Conservation (phyloP, 2,888 invertebrate species). For the Hoplodrina ambigua region DNA sequence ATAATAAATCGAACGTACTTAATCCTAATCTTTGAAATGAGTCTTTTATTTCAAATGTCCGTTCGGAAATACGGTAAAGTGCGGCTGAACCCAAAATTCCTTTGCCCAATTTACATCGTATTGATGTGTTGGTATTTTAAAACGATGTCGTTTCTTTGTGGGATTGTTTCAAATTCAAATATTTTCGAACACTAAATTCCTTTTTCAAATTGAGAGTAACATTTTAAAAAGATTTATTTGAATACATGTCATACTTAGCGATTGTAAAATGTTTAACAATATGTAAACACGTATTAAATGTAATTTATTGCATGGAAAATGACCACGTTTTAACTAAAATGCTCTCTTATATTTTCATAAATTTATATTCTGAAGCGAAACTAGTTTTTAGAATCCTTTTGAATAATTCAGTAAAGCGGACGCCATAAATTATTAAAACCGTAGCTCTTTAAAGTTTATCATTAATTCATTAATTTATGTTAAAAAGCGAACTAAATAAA, state of each 20-base stretch:
- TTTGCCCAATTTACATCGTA: conserved; percentile 62
- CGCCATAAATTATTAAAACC: conserved; percentile 36
- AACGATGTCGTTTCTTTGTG: conserved; percentile 46
- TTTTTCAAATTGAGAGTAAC: conserved; percentile 23
- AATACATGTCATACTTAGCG: conserved; percentile 40
- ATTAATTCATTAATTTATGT: conserved; percentile 50
- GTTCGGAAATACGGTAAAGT: conserved; percentile 56
- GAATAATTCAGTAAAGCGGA: conserved; percentile 26
- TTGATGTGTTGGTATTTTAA: conserved; percentile 68
- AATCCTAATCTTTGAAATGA: conserved; percentile 74
- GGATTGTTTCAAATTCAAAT: conserved; percentile 36
- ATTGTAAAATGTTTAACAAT: conserved; percentile 36
- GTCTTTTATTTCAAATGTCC: conserved; percentile 71
- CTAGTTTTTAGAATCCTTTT: conserved; percentile 16
- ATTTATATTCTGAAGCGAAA: conserved; percentile 10
- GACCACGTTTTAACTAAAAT: conserved; percentile 1
- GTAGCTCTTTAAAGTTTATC: conserved; percentile 45
- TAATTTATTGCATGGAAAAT: conserved; percentile 35
- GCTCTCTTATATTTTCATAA: conserved; percentile 5
- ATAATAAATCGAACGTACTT: conserved; percentile 72
- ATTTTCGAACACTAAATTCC: conserved; percentile 39
- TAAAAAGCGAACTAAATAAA: conserved; percentile 33
- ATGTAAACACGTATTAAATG: conserved; percentile 23
- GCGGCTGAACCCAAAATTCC: conserved; percentile 66
- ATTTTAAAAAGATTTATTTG: conserved; percentile 39